These are phyloP conservation scores for Acanthurus tractus DNA, from an alignment of 2,797 vertebrate species.

Conservation along the genomic window DNA sequence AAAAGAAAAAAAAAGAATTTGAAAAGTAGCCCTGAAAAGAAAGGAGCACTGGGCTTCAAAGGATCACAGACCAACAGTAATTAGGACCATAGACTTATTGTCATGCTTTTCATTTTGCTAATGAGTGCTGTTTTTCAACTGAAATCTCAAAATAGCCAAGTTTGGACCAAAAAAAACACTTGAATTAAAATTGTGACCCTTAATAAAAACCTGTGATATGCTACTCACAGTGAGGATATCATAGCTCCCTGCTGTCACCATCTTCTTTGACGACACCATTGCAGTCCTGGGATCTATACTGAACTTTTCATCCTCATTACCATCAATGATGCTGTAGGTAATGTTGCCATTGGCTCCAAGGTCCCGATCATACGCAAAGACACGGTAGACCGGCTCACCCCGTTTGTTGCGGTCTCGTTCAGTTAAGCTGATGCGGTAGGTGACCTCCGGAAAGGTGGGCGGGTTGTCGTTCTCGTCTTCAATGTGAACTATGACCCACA, in stretches of 20 bases:
- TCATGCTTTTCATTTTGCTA: conserved; percentile 2
- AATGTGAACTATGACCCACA: conserved; percentile 94
- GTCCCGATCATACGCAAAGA: conserved; percentile 93
- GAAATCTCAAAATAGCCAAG: background rate
- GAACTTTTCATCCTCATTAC: conserved; percentile 93
- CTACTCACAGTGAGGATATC: conserved; percentile 93
- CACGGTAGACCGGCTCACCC: conserved; percentile 92
- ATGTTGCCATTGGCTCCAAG: conserved; percentile 93
- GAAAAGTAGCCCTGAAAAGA: conserved; percentile 9
- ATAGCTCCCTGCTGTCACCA: conserved; percentile 91
- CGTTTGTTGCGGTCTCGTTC: conserved; percentile 90
- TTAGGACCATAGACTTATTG: conserved; percentile 5
- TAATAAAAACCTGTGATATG: background rate
- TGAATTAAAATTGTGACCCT: background rate
- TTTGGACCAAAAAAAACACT: background rate
- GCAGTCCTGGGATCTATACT: conserved; percentile 94
- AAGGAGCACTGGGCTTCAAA: background rate
- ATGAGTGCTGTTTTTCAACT: conserved; percentile 1
- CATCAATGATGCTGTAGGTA: conserved; percentile 94
- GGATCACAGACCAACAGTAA: conserved; percentile 4
- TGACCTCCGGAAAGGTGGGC: conserved; percentile 93
- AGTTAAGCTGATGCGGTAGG: conserved; percentile 92
- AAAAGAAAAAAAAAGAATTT: too few species aligned
- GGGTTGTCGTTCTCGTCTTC: conserved; percentile 97
- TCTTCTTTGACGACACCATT: conserved; percentile 94